Conservation (phyloP, 2,113 vertebrate genomes). For the Oryctolagus cuniculus region mOryCun1.1 NC_091444.1:15944501-15945000, state of each 20-base stretch:
- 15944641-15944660: not conserved
- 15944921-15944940: not conserved
- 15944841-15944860: too few relatives aligned
- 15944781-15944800: not conserved
- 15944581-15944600: accelerated
- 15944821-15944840: not conserved
- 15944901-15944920: not conserved
- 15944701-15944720: not conserved
- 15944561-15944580: not conserved
- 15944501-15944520: not conserved
- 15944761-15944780: not conserved
- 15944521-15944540: not conserved
- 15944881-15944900: not conserved
- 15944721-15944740: not conserved
- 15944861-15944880: not conserved
- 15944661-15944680: not conserved
- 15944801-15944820: not conserved
- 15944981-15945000: conserved; percentile 73
- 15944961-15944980: conserved; percentile 74
- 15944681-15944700: not conserved
- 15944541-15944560: not conserved
- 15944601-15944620: not conserved
- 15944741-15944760: not conserved
- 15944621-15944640: not conserved
- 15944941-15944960: conserved; percentile 35